These are phyloP conservation scores for Graptemys geographica DNA, from an alignment of 2,797 vertebrate genomes.

Conservation along the genomic window DNA sequence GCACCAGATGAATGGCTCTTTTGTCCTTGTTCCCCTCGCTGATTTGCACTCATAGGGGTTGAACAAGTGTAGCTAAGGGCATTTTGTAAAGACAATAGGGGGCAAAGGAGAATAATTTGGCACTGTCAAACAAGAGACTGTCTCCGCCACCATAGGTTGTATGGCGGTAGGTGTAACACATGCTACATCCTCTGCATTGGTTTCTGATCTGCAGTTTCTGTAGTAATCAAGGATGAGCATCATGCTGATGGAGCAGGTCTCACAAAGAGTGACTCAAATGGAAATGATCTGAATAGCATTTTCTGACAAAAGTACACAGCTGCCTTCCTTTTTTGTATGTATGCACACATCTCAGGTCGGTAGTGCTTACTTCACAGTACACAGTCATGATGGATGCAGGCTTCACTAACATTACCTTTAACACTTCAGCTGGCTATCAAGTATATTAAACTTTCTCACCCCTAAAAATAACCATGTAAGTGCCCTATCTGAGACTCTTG, in stretches of 20 bases:
- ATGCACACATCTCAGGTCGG: neutral
- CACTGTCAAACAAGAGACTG: too few species aligned
- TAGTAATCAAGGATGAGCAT: neutral
- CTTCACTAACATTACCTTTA: neutral
- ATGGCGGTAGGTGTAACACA: neutral
- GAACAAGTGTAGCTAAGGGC: neutral
- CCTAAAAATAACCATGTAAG: neutral
- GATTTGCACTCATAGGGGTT: neutral
- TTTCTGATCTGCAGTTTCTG: neutral
- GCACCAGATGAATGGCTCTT: neutral
- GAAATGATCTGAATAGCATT: neutral
- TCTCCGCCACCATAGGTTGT: neutral
- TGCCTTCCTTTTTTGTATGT: neutral
- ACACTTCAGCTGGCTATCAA: neutral
- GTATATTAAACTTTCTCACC: neutral
- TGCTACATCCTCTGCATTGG: neutral
- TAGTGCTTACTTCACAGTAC: neutral
- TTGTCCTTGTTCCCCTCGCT: neutral
- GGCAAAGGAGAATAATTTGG: neutral
- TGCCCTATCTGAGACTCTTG: neutral
- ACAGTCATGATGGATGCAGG: neutral
- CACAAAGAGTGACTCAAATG: neutral
- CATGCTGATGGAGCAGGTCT: neutral
- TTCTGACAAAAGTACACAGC: neutral
- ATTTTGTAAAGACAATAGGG: neutral